Evolutionary conservation across 1,140 invertebrate genomes (phyloP).

Genomic region (Charaxes varanes): DNA sequence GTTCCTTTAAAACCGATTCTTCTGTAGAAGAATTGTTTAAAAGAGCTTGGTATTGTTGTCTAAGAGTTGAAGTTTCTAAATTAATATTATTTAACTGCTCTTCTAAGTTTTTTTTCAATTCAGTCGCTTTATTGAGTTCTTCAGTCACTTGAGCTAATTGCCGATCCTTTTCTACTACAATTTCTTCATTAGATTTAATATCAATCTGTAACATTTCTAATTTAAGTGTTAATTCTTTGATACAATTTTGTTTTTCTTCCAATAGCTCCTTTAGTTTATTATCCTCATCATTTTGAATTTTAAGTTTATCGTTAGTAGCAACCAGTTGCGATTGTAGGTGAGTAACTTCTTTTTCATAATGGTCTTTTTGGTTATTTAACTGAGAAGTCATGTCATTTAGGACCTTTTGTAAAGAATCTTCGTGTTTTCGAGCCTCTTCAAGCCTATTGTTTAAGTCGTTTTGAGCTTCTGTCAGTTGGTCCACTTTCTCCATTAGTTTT

Average conservation of each 20-base stretch:
- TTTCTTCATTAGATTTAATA: slow-evolving; percentile 64
- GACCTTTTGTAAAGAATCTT: slow-evolving; percentile 64
- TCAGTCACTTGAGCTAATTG: slow-evolving; percentile 70
- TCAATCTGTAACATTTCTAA: slow-evolving; percentile 67
- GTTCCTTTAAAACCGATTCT: slow-evolving; percentile 58
- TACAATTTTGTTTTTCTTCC: slow-evolving; percentile 59
- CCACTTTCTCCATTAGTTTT: slow-evolving; percentile 68
- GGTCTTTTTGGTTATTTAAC: slow-evolving; percentile 47
- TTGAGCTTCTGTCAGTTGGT: slow-evolving; percentile 65
- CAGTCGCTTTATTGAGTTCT: slow-evolving; percentile 69
- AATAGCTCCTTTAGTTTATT: slow-evolving; percentile 35
- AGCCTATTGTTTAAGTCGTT: slow-evolving; percentile 71
- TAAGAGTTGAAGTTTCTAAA: slow-evolving; percentile 43
- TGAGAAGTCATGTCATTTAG: slow-evolving; percentile 59
- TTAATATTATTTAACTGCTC: slow-evolving; percentile 52
- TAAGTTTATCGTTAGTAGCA: slow-evolving; percentile 37
- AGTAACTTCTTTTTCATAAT: slow-evolving; percentile 53
- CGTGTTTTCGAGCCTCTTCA: slow-evolving; percentile 65
- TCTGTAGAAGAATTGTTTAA: slow-evolving; percentile 56
- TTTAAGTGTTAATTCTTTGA: slow-evolving; percentile 65
- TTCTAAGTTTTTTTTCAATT: slow-evolving; percentile 64
- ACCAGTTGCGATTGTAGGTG: slow-evolving; percentile 42
- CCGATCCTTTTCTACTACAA: slow-evolving; percentile 66
- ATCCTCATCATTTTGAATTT: slow-evolving; percentile 42
- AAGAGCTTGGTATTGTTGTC: slow-evolving; percentile 61